A percentile compares a stretch with the other conserved stretches of the same genome.
phyloP scores from a whole-genome alignment of 1,140 invertebrate species.

The Colletes latitarsis region DNA sequence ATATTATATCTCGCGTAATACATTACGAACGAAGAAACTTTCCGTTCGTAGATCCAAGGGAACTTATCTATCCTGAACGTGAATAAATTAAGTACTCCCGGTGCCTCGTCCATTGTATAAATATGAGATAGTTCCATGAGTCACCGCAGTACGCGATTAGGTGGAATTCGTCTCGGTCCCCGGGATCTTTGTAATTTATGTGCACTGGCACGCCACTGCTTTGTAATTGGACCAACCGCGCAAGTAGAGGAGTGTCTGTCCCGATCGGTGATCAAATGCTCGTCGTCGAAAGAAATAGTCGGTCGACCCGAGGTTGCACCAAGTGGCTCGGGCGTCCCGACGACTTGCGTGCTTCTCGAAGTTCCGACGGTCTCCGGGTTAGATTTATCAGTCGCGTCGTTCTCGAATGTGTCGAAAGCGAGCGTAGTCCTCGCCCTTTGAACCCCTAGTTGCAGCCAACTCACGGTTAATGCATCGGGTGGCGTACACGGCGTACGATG shows the following conservation, averaged over 20 bases:
- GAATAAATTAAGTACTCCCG: too few species aligned
- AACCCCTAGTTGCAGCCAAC: slow-evolving; percentile 7
- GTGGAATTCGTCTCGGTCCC: slow-evolving; percentile 15
- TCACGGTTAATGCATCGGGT: neutral
- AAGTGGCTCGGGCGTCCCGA: slow-evolving; percentile 32
- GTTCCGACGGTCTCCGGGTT: slow-evolving; percentile 9
- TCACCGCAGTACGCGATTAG: neutral
- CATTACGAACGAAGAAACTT: too few species aligned
- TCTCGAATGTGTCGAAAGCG: slow-evolving; percentile 44
- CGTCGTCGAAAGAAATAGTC: slow-evolving; percentile 38
- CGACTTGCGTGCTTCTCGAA: slow-evolving; percentile 26
- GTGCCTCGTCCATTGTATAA: neutral
- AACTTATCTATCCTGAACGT: too few species aligned
- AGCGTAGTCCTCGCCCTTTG: slow-evolving; percentile 34
- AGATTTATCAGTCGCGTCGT: slow-evolving; percentile 45
- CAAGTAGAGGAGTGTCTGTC: slow-evolving; percentile 36
- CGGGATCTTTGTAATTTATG: slow-evolving; percentile 29
- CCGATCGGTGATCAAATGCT: slow-evolving; percentile 47
- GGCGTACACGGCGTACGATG: neutral
- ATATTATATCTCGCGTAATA: too few species aligned
- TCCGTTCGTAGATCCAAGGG: too few species aligned
- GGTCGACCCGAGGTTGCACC: neutral
- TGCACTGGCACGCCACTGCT: slow-evolving; percentile 14
- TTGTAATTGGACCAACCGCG: slow-evolving; percentile 38
- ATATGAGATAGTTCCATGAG: neutral